Evolutionary conservation across 1,140 invertebrate genomes (phyloP), one percentile per base, ranked within the genome.

Genomic region (Halesus radiatus): DNA sequence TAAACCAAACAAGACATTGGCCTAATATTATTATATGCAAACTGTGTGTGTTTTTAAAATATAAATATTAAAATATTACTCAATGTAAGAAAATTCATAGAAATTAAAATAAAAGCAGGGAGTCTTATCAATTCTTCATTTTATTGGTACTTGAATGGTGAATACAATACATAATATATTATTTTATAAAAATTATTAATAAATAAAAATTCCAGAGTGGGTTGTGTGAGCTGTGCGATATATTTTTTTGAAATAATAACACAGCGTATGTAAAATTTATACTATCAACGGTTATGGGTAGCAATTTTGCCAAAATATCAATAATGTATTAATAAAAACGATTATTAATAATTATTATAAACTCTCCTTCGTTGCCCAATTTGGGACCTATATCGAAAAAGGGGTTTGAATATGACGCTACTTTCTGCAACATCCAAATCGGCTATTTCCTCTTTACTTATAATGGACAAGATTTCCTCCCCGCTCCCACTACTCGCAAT

Each of bases 361-460:
- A 81, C 56, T 62, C 66, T 70, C 54, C 60, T 78, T 26, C 58
- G 50, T 52, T 81, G 53, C 3, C 80, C 76, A 73, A 81, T 50
- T n/a, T 81, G 80, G n/a, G 80, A 78, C 29, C 75, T 78, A 45
- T 81, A 81, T 5, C 80, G 78, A 18, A 81, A 81, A 1, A 81
- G 32, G 0, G 80, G 80, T 54, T 66, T 73, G 32, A 78, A 81
- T 26, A 81, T 37, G 3, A 81, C 1, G 37, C 75, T 81, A 26
- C 80, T 81, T 29, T 78, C 80, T 15, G 80, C 80, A 16, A 54
- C 70, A 32, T 81, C 75, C 68, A 81, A 20, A 53, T 80, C 79
- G 1, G 53, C n/a, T 4, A 79, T 73, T 60, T 72, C 52, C 32
- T 72, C 58, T 64, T 76, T n/a, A n/a, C 50, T 52, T 8, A 66